Conservation (phyloP, 2,797 vertebrate genomes). For the Sebastes paucispinis region DNA sequence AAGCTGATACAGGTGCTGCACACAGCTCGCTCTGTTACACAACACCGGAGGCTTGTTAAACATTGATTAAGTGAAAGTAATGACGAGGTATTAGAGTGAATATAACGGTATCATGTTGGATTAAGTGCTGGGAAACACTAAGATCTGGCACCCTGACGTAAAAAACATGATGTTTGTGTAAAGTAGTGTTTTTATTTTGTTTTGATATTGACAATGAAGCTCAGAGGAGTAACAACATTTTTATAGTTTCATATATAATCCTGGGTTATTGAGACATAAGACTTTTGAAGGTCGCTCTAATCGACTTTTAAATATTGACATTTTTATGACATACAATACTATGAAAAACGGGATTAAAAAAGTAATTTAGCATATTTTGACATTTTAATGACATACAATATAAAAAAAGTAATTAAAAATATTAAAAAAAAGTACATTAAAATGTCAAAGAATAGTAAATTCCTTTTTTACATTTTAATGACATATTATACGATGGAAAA, state of each 20-base stretch:
- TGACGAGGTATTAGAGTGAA: constrained; percentile 21
- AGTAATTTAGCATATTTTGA: too few relatives aligned
- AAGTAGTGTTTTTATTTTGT: neutral
- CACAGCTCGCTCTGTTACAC: constrained; percentile 38
- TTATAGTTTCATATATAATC: neutral
- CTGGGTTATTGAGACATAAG: neutral
- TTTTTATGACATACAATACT: too few relatives aligned
- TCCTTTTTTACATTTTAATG: too few relatives aligned
- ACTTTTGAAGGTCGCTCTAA: neutral
- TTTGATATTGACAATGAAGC: neutral
- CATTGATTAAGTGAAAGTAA: constrained; percentile 70
- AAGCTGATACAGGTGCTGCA: constrained; percentile 29
- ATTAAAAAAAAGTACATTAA: too few relatives aligned
- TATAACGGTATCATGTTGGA: constrained; percentile 7
- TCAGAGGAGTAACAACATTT: neutral
- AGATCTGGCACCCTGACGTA: neutral
- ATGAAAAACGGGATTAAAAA: too few relatives aligned
- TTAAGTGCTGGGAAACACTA: neutral
- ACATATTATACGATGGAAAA: too few relatives aligned
- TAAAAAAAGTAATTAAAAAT: too few relatives aligned
- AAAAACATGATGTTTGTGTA: neutral
- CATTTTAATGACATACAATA: too few relatives aligned
- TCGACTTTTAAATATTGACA: neutral
- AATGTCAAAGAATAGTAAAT: too few relatives aligned
- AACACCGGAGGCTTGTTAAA: constrained; percentile 68